A percentile compares a stretch with the other conserved stretches of the same genome.
These are phyloP conservation scores for Lepus oiostolus DNA, from an alignment of 2,797 vertebrate species.

Conservation along the genomic window DNA sequence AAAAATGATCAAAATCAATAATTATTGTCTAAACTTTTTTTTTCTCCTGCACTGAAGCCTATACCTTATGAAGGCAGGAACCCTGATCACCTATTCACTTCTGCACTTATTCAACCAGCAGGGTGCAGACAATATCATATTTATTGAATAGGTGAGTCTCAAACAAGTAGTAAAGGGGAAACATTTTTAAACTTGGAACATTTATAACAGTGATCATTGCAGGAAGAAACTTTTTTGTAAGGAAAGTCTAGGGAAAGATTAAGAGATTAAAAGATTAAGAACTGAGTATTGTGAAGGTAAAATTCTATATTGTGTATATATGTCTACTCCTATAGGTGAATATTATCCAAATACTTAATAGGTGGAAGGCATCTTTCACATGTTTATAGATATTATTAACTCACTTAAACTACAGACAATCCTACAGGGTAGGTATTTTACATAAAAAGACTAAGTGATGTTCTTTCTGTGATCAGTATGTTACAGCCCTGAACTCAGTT, in stretches of 20 bases:
- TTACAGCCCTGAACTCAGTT: neutral
- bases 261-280: neutral
- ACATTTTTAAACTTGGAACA: neutral
- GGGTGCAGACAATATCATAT: neutral
- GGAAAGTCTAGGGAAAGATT: neutral
- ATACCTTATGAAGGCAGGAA: neutral
- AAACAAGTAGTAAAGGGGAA: neutral
- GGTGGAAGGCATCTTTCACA: neutral
- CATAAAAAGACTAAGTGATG: neutral
- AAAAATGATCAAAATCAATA: neutral
- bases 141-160: neutral
- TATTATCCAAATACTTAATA: neutral
- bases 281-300: neutral
- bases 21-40: neutral
- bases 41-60: neutral
- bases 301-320: neutral
- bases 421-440: neutral
- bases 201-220: neutral
- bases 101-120: neutral
- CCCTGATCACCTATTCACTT: neutral
- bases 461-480: neutral
- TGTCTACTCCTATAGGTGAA: neutral
- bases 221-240: neutral
- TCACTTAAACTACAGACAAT: neutral
- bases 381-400: neutral